Evolutionary conservation across 2,113 vertebrate genomes (phyloP).

Genomic region (Falco punctatus): DNA sequence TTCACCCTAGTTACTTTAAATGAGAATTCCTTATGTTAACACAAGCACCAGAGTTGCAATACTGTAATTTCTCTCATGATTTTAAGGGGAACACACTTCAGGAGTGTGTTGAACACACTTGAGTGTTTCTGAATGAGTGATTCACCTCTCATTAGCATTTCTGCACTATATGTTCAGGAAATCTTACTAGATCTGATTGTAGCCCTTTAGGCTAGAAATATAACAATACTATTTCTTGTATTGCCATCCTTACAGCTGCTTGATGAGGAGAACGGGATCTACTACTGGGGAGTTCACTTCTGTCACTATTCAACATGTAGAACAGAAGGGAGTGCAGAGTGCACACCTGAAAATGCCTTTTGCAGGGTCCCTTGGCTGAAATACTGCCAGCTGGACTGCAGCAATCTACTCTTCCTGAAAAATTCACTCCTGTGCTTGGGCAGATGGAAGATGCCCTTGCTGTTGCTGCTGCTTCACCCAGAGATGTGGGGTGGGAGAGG

Average conservation of each 20-base stretch:
- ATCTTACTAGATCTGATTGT: neutral
- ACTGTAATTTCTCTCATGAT: neutral
- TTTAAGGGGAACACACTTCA: neutral
- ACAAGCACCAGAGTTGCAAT: neutral
- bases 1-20: neutral
- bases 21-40: neutral
- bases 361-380: neutral
- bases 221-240: neutral
- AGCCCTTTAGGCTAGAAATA: neutral
- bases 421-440: neutral
- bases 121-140: neutral
- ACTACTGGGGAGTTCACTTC: neutral
- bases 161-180: neutral
- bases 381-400: neutral
- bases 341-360: neutral
- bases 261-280: neutral
- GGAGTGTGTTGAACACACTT: neutral
- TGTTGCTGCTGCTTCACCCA: neutral
- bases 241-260: neutral
- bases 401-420: neutral
- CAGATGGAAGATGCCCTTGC: neutral
- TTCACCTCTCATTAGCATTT: neutral
- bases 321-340: neutral
- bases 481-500: neutral
- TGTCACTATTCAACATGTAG: rapidly evolving